phyloP scores from a whole-genome alignment of 2,113 vertebrate genomes.

The Gorilla gorilla region DNA sequence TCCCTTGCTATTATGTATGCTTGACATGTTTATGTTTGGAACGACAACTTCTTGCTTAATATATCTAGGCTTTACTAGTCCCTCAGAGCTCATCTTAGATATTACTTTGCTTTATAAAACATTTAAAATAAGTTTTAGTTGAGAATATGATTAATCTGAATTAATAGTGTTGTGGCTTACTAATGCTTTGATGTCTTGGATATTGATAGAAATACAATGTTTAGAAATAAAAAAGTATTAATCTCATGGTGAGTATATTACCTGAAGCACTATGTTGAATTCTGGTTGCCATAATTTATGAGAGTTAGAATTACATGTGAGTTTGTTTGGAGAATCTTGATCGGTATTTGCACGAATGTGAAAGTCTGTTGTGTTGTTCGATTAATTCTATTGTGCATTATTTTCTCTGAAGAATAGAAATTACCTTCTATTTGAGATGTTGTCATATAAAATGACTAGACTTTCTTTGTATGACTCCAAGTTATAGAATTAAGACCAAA shows the following conservation, averaged over 20 bases:
- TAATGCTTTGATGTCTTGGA: background rate
- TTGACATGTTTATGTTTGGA: background rate
- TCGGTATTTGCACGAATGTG: background rate
- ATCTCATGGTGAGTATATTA: background rate
- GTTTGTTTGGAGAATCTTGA: background rate
- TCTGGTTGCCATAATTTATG: background rate
- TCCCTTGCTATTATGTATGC: background rate
- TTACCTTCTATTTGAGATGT: background rate
- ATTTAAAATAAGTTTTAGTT: background rate
- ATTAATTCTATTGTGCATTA: background rate
- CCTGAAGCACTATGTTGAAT: background rate
- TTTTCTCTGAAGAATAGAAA: background rate
- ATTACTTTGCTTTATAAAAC: background rate
- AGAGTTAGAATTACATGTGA: background rate
- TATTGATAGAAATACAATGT: background rate
- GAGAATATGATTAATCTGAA: background rate
- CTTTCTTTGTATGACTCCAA: background rate
- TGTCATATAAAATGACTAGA: background rate
- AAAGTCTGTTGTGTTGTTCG: background rate
- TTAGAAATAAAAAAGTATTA: background rate
- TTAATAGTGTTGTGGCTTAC: background rate
- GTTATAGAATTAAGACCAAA: background rate
- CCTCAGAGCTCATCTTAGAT: background rate
- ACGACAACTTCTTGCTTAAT: background rate
- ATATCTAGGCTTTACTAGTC: background rate